Evolutionary conservation across 2,113 vertebrate genomes (phyloP).

Genomic region (Psammodynastes pulverulentus): DNA sequence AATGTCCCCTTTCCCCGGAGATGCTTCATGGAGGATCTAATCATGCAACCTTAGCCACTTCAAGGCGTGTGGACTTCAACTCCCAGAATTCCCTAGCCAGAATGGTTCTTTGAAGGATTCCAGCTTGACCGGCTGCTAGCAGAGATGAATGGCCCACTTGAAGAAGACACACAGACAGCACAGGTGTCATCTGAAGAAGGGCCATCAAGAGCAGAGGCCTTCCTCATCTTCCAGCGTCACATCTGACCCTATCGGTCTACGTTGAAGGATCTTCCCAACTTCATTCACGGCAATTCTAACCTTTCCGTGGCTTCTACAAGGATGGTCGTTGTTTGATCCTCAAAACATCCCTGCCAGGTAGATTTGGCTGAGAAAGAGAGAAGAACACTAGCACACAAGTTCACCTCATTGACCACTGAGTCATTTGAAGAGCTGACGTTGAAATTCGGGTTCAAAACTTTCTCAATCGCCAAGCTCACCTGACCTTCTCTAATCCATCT

Average conservation of each 20-base stretch:
- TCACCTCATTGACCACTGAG: neutral
- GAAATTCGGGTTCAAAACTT: neutral
- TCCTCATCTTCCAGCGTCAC: neutral
- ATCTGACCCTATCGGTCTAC: neutral
- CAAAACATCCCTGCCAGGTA: neutral
- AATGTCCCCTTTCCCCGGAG: neutral
- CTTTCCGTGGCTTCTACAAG: neutral
- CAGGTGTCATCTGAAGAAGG: neutral
- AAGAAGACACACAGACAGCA: neutral
- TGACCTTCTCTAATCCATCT: neutral
- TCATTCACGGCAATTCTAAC: neutral
- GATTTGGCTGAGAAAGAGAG: neutral
- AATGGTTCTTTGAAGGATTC: neutral
- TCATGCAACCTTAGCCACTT: neutral
- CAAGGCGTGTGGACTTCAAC: neutral
- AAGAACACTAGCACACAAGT: neutral
- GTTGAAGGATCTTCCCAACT: neutral
- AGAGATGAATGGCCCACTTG: neutral
- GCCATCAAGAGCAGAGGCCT: neutral
- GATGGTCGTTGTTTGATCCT: neutral
- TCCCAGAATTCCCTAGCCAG: neutral
- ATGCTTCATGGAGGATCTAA: neutral
- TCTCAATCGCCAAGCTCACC: neutral
- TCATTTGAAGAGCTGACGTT: neutral
- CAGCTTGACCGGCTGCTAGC: neutral